Base-by-base conservation (phyloP, 2,797 vertebrate species). In the Paramormyrops hopkinsi region DNA sequence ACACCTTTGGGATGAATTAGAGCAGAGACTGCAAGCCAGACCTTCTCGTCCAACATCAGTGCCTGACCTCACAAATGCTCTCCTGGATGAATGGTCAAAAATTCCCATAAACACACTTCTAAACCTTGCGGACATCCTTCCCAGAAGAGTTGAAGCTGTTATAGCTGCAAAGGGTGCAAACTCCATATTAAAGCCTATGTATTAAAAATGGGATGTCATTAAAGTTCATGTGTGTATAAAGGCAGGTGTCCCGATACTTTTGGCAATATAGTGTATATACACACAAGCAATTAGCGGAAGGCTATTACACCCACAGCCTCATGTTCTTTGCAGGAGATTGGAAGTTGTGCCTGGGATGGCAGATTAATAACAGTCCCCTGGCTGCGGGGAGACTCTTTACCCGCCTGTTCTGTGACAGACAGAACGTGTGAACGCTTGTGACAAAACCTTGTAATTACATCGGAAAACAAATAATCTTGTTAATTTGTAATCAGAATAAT, bases 381-480 rank as follows among this genome's bases (percentile, higher is more conserved):
- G 22, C 48, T 51, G 65, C 5, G 12, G 50, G 37, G 19, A 44
- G 73, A 37, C 19, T n/a, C 51, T 56, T 54, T 54, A 2, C 37
- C 88, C 88, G 3, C 33, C 41, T 25, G 3, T 48, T 82, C 50
- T 14, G 17, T 82, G 50, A 82, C 50, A 88, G 87, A 69, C 69
- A 46, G 73, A 56, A 83, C 41, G n/a, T 56, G 76, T 14, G 73
- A 88, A 83, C 9, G 76, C 25, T 79, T 48, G 12, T 56, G 33
- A 56, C 73, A 56, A 53, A 83, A 83, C 51, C 29, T 76, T 82
- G 33, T 83, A 37, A 82, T 82, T 88, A 56, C 37, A 33, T n/a
- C 19, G 73, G n/a, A 76, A 88, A 79, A 88, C 88, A 82, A 82
- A 88, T 88, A 88, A 88, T 41, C 73, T 88, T 88, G 73, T 82